Evolutionary conservation across 1,140 invertebrate species (phyloP), one percentile per base, ranked within the genome.

Genomic region (Drosophila baimaii): DNA sequence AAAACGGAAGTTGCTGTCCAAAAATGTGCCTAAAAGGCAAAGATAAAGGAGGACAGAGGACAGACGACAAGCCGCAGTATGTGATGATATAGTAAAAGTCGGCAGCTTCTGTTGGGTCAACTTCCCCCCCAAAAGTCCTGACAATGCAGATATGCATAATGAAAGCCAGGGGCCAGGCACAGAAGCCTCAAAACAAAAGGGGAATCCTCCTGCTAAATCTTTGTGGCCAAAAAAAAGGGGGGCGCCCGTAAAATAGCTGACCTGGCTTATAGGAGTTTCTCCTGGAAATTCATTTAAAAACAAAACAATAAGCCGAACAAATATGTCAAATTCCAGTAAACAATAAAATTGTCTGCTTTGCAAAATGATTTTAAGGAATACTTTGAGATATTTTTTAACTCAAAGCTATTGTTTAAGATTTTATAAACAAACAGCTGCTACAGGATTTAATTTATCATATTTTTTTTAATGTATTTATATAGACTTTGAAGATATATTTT

Each of bases 1-100:
- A 49, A 61, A 81, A 58, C 79, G 79, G 79, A 77, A 77, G 79
- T 73, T 76, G 58, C 66, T 81, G 78, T 81, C 72, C 51, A 35
- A 81, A 80, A 81, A 76, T 70, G 64, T 71, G 79, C 72, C 56
- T 71, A 49, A 72, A 62, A 52, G 47, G 23, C 5, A 27, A 37
- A 37, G 8, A 31, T 15, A 51, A 35, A 21, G 61, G 27, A 35
- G 10, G 64, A 27, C 57, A 61, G 27, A 35, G 10, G 64, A 27
- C 57, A 61, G 44, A 47, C 44, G 15, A 47, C 44, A 15, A n/a
- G 41, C 8, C 35, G 62, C 61, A 46, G 31, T n/a, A 52, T 69
- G 68, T 70, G 23, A 39, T 65, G 64, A 70, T 69, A 33, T 37
- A 66, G 64, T 15, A 66, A 66, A 66, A 66, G 31, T 49, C 63